Conservation (phyloP, 2,797 vertebrate genomes). For the Macropus fuliginosus region DNA sequence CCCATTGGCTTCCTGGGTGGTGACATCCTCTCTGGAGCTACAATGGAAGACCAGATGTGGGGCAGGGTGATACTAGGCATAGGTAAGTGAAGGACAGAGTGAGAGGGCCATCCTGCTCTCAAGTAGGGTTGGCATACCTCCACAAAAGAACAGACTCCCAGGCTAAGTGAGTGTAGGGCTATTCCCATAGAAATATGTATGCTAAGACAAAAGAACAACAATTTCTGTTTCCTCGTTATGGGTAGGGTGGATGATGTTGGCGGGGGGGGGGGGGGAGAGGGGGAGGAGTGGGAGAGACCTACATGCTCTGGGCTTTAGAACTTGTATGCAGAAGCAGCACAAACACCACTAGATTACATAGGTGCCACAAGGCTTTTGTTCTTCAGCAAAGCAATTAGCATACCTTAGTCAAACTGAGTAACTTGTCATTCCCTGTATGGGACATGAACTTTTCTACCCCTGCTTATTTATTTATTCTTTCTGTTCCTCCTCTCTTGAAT, state of each 20-base stretch:
- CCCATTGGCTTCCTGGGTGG: not conserved
- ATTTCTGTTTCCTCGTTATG: not conserved
- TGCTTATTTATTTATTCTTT: not conserved
- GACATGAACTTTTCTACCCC: not conserved
- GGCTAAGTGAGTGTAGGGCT: not conserved
- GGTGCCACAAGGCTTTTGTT: not conserved
- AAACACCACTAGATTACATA: not conserved
- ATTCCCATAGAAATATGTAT: not conserved
- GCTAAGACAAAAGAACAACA: too few relatives aligned
- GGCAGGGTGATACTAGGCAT: not conserved
- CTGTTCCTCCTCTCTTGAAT: not conserved
- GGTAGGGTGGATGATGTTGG: too few relatives aligned
- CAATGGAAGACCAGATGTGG: not conserved
- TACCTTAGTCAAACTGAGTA: not conserved
- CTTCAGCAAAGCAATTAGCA: not conserved
- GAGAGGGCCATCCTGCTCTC: too few relatives aligned
- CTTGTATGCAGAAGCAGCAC: not conserved
- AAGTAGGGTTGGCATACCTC: not conserved
- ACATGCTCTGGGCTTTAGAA: not conserved
- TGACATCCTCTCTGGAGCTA: not conserved
- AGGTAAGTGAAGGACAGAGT: not conserved
- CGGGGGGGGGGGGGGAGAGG: accelerated
- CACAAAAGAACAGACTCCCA: not conserved
- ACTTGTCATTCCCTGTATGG: not conserved
- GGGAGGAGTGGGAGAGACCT: not conserved